Base-by-base conservation (phyloP, 2,888 invertebrate species). In the Chymomyza amoena region DNA sequence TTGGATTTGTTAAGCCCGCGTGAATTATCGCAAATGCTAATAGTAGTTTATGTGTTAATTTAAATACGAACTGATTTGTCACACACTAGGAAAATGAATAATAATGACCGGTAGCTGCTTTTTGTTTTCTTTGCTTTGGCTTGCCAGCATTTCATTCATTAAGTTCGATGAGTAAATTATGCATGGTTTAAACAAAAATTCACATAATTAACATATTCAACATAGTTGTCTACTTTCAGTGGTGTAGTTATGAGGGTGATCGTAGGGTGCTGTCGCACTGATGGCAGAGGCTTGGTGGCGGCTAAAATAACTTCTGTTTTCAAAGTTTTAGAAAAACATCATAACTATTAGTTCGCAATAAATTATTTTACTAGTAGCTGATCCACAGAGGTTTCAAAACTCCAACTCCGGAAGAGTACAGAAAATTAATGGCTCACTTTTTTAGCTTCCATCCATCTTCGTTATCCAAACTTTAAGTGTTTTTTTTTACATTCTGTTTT, bases 41-140 rank as follows among this genome's bases (percentile, higher is more conserved):
- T 45, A 45, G 39, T 45, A 13, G 39, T 45, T 45, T 45, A 45
- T 45, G 39, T 45, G 39, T 45, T 45, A 13, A 45, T 45, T 45
- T 54, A n/a, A 54, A 54, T 54, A 54, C n/a, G 15, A 9, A 54
- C 16, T 18, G 2, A 10, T 54, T 54, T 9, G 54, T 20, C 54
- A 9, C 54, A 54, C 10, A 2, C 39, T 45, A 13, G 10, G 13
- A 13, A 54, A 54, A 54, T 54, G n/a, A 25, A 28, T 57, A 20
- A 25, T 57, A 57, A 25, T 16, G 36, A 15, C 60, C 32, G 60
- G 60, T 32, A 10, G 32, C 16, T 64, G 52, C n/a, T n/a, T 73
- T 25, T 18, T 50, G 39, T 25, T 25, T 7, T 52, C 51, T 81
- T 77, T 84, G 83, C 80, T 84, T 80, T 77, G 77, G 76, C 73